phyloP scores from a whole-genome alignment of 2,888 invertebrate genomes.

The Antheraea yamamai region DNA sequence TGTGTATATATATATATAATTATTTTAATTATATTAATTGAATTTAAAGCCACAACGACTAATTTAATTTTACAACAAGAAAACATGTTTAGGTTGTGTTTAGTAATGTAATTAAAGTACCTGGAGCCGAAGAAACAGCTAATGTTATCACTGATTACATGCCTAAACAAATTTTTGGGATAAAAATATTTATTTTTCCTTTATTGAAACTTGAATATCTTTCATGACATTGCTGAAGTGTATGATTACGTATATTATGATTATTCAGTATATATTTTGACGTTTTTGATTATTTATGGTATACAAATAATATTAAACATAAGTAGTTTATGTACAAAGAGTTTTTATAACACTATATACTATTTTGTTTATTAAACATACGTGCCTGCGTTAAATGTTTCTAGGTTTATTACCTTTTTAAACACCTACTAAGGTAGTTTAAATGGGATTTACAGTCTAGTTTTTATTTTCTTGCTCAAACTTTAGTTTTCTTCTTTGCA shows the following conservation, averaged over 20 bases:
- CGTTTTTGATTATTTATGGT: neutral
- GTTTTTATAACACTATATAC: neutral
- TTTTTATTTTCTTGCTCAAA: neutral
- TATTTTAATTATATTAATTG: neutral
- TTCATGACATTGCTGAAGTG: neutral
- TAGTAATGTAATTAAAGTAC: neutral
- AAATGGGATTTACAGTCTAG: neutral
- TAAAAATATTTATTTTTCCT: neutral
- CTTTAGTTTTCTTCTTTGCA: neutral
- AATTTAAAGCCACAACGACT: neutral
- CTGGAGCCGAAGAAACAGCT: neutral
- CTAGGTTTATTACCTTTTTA: no score
- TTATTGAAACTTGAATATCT: neutral
- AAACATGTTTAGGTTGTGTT: neutral
- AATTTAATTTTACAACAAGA: neutral
- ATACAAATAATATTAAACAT: neutral
- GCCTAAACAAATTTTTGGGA: neutral
- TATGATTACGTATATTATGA: neutral
- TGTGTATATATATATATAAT: no score
- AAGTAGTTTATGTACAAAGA: neutral
- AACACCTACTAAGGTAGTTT: neutral
- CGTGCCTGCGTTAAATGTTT: no score
- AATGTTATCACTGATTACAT: neutral
- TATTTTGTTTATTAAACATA: neutral
- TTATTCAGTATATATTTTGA: neutral